Evolutionary conservation across 2,888 invertebrate genomes (phyloP), one percentile per base, ranked within the genome.

Genomic region (Deroplatys truncata): DNA sequence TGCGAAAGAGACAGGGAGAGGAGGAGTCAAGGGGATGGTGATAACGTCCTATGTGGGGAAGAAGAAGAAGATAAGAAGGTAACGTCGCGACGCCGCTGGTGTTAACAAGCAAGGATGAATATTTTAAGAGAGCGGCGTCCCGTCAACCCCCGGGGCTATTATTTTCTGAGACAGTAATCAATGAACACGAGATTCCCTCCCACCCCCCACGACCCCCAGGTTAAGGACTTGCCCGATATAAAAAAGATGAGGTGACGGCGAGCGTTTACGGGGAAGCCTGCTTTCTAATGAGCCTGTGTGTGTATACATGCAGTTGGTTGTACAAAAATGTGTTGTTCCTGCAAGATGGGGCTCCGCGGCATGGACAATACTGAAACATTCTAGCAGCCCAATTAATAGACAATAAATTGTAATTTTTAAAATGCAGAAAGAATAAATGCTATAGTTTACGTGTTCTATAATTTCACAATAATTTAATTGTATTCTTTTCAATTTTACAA

Each of bases 81-180:
- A 82, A 86, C 31, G 28, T 82, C 43, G 85, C 28, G 29, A 28
- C 72, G 87, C 87, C 82, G 16, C 31, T 72, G 85, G 85, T n/a
- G 84, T 89, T 89, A 89, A 89, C 89, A 89, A 89, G 89, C 31
- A 28, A 9, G 35, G 82, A 89, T 89, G 89, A 89, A 89, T 89
- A 89, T 89, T 89, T 89, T 89, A 89, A 85, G 85, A 85, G 43
- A 43, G 43, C 43, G 28, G 82, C 82, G 84, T 85, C 85, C 35
- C 89, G 85, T 85, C 85, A 49, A n/a, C 31, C 83, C 43, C 87
- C 83, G 31, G n/a, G 35, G 89, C 85, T 85, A 89, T 89, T 89
- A 89, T 89, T 89, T 89, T 89, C 89, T 89, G 85, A 35, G 35
- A 82, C 85, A 85, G 85, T 89, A 89, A 89, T 84, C 89, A 89